Evolutionary conservation across 1,140 invertebrate genomes (phyloP), one percentile per base, ranked within the genome.

Genomic region (Cecropterus lyciades): DNA sequence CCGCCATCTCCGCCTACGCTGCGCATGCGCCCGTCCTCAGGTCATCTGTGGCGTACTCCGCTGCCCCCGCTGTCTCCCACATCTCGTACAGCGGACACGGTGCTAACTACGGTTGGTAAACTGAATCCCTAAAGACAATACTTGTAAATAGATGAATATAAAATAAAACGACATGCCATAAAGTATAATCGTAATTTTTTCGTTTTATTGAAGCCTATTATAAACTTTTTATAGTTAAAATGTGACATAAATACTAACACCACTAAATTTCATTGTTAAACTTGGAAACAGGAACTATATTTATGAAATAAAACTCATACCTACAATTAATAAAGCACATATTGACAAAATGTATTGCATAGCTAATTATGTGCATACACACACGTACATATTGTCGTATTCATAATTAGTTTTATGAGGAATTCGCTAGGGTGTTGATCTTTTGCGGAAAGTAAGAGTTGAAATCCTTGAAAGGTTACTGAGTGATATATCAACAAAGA

Each of bases 81-180:
- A 33, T 75, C 59, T 27, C 69, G 13, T 78, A 78, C 64, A 66
- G 63, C 52, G 64, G 70, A n/a, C 55, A 60, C 13, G 73, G 60
- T 24, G 70, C 69, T 52, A 73, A 66, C 68, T 71, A 79, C 55
- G 77, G 71, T 70, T 79, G 73, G 73, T 75, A 72, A 75, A 76
- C 67, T 64, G 69, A 70, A 76, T 79, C 67, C 11, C 56, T 13
- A 46, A 16, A 9, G 15, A 66, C 0, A 33, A 42, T 17, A 64
- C 48, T 65, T 76, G 48, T 69, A 73, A 67, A 70, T 70, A 72
- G 52, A 65, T 52, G 17, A 68, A 59, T 65, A 48, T 62, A 65
- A 55, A 72, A 70, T 57, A 55, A 68, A 68, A 68, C 60, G 65
- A 72, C 20, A 60, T 67, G 69, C 62, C 67, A 71, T 71, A 71